Conservation (phyloP, 2,888 invertebrate species). For the Tineola bisselliella region DNA sequence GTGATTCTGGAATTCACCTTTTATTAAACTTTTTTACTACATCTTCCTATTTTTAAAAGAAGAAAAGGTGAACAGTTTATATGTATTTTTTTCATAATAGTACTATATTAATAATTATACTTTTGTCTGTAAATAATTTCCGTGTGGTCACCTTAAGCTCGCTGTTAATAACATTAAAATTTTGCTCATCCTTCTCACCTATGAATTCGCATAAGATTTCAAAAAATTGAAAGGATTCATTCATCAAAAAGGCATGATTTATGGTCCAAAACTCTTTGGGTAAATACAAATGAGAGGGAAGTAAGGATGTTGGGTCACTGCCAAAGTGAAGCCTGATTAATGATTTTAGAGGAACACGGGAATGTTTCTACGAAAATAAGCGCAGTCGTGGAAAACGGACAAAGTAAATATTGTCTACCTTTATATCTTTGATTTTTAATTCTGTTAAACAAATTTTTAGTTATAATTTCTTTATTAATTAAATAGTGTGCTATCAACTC, state of each 20-base stretch:
- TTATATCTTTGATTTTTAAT: background rate
- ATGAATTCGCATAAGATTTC: constrained; percentile 26
- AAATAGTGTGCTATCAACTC: too few species aligned
- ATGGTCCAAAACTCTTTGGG: constrained; percentile 58
- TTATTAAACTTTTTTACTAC: background rate
- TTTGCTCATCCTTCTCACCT: background rate
- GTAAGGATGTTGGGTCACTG: constrained; percentile 60
- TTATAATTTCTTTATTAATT: too few species aligned
- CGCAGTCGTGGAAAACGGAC: constrained; percentile 26
- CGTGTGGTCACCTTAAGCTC: background rate
- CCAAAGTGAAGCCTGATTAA: constrained; percentile 63
- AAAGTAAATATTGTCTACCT: constrained; percentile 8
- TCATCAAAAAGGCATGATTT: constrained; percentile 60
- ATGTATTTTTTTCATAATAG: background rate
- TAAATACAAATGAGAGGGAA: constrained; percentile 62
- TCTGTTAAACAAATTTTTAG: too few species aligned
- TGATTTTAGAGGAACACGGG: constrained; percentile 52
- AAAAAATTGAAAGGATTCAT: constrained; percentile 50
- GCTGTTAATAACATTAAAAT: background rate
- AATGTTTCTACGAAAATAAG: constrained; percentile 49
- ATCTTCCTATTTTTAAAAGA: background rate
- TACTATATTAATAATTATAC: background rate
- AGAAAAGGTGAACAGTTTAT: background rate
- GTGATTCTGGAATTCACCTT: background rate
- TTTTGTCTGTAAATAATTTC: background rate